Conservation (phyloP, 1,140 invertebrate genomes). For the Polypedilum pembai region DNA sequence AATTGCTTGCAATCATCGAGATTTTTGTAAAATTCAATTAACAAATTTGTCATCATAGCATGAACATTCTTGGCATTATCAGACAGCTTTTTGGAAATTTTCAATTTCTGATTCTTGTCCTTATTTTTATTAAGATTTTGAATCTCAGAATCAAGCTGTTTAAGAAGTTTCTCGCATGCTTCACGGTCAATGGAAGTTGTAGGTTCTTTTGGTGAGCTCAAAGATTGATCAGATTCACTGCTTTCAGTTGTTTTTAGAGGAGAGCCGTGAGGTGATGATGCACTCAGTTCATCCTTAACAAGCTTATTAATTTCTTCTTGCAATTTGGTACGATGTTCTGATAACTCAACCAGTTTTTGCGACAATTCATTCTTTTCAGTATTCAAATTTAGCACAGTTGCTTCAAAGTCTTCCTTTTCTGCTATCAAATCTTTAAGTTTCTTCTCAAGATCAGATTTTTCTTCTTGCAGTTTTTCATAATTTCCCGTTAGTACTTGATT, state of each 20-base stretch:
- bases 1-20: constrained; percentile 31
- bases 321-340: constrained; percentile 32
- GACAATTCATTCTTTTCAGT: constrained; percentile 33
- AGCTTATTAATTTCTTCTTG: constrained; percentile 32
- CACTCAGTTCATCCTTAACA: constrained; percentile 15
- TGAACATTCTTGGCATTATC: constrained; percentile 41
- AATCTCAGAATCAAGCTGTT: constrained; percentile 38
- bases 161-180: constrained; percentile 36
- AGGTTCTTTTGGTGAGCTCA: neutral
- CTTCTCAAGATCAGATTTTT: constrained; percentile 47
- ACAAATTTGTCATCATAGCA: constrained; percentile 37
- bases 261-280: constrained; percentile 35
- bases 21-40: constrained; percentile 34
- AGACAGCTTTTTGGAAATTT: constrained; percentile 41
- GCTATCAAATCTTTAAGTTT: constrained; percentile 43
- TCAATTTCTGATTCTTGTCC: constrained; percentile 40
- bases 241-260: constrained; percentile 33
- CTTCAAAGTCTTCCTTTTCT: constrained; percentile 42
- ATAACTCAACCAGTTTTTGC: constrained; percentile 33
- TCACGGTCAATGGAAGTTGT: constrained; percentile 1
- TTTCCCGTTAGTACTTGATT: constrained; percentile 49
- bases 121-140: constrained; percentile 40
- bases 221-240: neutral
- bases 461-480: constrained; percentile 50
- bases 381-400: constrained; percentile 37